Base-by-base conservation (phyloP, 2,797 vertebrate genomes). In the Antennarius maculatus region DNA sequence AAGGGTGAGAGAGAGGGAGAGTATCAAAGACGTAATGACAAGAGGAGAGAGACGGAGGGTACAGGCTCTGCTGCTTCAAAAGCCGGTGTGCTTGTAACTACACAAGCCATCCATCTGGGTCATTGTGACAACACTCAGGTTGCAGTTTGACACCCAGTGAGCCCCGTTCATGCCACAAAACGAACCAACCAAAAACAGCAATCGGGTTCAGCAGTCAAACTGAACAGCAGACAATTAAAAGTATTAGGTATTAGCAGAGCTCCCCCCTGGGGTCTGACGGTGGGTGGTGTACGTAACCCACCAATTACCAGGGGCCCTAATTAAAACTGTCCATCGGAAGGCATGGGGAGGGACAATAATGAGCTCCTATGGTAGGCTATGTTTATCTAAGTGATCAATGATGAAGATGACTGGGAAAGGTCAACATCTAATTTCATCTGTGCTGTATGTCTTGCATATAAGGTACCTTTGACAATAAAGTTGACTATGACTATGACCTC, bases 151-250 rank as follows among this genome's bases (percentile, higher is more conserved):
- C 69, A 76, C 65, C 61, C 65, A 59, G 54, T 34, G 4, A 31
- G 55, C 29, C 37, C 69, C 58, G 4, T 52, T 55, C 29, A 31
- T 69, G 58, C 42, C 46, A 39, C 42, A 62, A 69, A 54, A 54
- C n/a, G 7, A 59, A 74, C 65, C 56, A 55, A 49, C 56, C 59
- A 60, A 59, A 79, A 77, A 63, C 55, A 68, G 47, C 49, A 28
- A 47, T 63, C 2, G 1, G 63, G 78, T 71, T 79, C 71, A 76
- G 76, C 45, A 78, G 80, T 90, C 75, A 79, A 86, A 84, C 82
- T 87, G 76, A 86, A 85, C 85, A 82, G 84, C 80, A 76, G 79
- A 86, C 90, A 81, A 90, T 92, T 91, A 88, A 87, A 88, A 86
- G 77, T 79, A 88, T 89, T 82, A 80, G 75, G 77, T 79, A 88